phyloP scores from a whole-genome alignment of 2,797 vertebrate species.

The Buceros bicornis region DNA sequence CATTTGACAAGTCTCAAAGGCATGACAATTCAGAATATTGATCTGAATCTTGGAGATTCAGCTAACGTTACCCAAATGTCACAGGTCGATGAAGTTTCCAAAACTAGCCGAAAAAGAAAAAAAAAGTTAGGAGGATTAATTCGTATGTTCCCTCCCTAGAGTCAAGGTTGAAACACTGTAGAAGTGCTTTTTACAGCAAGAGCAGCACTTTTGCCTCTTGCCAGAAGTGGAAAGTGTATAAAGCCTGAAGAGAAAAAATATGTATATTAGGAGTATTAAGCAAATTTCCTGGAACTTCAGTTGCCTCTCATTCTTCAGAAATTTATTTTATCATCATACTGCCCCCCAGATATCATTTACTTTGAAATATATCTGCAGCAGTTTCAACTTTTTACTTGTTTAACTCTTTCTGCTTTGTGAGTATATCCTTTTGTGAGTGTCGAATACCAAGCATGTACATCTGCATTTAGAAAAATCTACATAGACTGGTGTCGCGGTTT shows the following conservation, averaged over 20 bases:
- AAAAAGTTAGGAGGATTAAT: neutral
- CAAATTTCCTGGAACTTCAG: conserved; percentile 18
- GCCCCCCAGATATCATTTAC: neutral
- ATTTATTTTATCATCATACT: conserved; percentile 15
- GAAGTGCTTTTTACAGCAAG: neutral
- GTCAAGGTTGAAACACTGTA: neutral
- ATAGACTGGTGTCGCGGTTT: no score
- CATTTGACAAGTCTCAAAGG: neutral
- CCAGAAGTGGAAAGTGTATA: neutral
- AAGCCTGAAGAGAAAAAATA: neutral
- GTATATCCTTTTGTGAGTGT: neutral
- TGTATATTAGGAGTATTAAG: conserved; percentile 13
- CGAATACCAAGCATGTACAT: neutral
- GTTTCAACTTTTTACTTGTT: neutral
- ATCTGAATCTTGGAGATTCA: neutral
- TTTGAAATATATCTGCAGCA: conserved; percentile 4
- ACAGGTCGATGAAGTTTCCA: conserved; percentile 5
- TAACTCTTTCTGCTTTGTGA: neutral
- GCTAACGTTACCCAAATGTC: neutral
- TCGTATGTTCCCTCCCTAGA: neutral
- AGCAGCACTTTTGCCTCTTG: neutral
- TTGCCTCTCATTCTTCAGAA: neutral
- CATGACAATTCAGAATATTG: neutral
- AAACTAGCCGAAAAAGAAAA: neutral
- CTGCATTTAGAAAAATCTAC: neutral